These are phyloP conservation scores for Nanorana parkeri DNA, from an alignment of 2,113 vertebrate genomes.

Conservation along the genomic window DNA sequence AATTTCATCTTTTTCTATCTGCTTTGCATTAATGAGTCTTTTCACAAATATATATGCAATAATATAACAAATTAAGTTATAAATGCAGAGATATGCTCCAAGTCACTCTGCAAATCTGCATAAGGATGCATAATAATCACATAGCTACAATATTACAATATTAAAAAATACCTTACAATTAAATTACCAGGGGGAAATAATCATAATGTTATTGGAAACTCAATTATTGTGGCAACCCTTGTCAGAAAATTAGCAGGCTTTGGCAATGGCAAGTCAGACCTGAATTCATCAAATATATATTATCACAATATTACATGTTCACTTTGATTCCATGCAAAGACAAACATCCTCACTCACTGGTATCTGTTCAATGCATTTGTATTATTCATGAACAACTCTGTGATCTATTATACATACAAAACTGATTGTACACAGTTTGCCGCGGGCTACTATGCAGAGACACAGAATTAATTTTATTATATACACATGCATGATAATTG, in stretches of 20 bases:
- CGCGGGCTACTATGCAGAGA: slow-evolving; percentile 88
- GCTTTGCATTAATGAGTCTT: slow-evolving; percentile 81
- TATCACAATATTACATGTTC: slow-evolving; percentile 99
- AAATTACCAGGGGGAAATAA: slow-evolving; percentile 99
- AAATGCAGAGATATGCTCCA: slow-evolving; percentile 92
- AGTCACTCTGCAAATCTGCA: slow-evolving; percentile 96
- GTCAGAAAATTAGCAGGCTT: slow-evolving; percentile 98
- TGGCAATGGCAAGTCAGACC: slow-evolving; percentile 97
- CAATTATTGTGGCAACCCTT: slow-evolving; percentile 98
- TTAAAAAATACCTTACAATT: slow-evolving; percentile 97
- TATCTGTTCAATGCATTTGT: slow-evolving; percentile 92
- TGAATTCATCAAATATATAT: slow-evolving; percentile 99
- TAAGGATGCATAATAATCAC: slow-evolving; percentile 99
- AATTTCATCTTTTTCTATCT: slow-evolving; percentile 63
- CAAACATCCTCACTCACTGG: slow-evolving; percentile 95
- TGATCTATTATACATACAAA: slow-evolving; percentile 99
- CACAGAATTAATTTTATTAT: slow-evolving; percentile 99
- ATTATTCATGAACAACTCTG: slow-evolving; percentile 99
- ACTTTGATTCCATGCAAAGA: slow-evolving; percentile 99
- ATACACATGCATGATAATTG: slow-evolving; percentile 99
- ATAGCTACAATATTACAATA: slow-evolving; percentile 99
- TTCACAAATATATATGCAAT: slow-evolving; percentile 93
- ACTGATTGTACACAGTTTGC: slow-evolving; percentile 95
- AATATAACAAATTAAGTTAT: slow-evolving; percentile 99
- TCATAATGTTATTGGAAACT: slow-evolving; percentile 99